Evolutionary conservation across 2,113 vertebrate species (phyloP).

Genomic region (Oryzias melastigma): DNA sequence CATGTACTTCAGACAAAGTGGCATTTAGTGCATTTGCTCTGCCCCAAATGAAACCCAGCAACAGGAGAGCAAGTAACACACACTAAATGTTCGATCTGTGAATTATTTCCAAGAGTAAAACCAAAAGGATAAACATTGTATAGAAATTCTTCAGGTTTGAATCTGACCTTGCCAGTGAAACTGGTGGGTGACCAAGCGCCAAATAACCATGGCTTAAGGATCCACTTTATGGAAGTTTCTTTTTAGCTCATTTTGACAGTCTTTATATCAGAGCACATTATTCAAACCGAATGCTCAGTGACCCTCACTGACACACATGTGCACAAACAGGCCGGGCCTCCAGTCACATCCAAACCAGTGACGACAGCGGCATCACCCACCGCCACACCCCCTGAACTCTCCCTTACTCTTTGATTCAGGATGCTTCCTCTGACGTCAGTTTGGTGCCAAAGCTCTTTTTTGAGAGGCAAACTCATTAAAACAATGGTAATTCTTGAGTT

Average conservation of each 20-base stretch:
- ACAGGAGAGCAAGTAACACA: too few relatives aligned
- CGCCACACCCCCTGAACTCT: constrained; percentile 29
- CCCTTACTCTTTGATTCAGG: constrained; percentile 42
- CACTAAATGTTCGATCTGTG: too few relatives aligned
- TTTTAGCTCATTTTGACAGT: neutral
- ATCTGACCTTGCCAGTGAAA: too few relatives aligned
- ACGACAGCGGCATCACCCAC: constrained; percentile 33
- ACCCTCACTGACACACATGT: neutral
- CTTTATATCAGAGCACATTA: neutral
- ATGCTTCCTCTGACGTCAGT: constrained; percentile 66
- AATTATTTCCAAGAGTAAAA: too few relatives aligned
- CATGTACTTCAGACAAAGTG: too few relatives aligned
- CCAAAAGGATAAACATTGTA: too few relatives aligned
- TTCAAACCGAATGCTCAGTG: neutral
- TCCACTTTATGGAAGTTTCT: neutral
- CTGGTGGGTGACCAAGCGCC: too few relatives aligned
- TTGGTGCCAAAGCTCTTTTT: constrained; percentile 37
- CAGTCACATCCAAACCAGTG: constrained; percentile 15
- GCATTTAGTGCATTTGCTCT: too few relatives aligned
- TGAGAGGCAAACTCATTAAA: constrained; percentile 46
- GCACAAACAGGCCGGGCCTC: neutral
- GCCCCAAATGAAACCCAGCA: too few relatives aligned
- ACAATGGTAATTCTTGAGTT: constrained; percentile 62
- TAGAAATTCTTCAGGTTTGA: too few relatives aligned
- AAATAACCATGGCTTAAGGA: too few relatives aligned